Conservation (phyloP, 1,140 invertebrate species). For the Hycleus phaleratus region DNA sequence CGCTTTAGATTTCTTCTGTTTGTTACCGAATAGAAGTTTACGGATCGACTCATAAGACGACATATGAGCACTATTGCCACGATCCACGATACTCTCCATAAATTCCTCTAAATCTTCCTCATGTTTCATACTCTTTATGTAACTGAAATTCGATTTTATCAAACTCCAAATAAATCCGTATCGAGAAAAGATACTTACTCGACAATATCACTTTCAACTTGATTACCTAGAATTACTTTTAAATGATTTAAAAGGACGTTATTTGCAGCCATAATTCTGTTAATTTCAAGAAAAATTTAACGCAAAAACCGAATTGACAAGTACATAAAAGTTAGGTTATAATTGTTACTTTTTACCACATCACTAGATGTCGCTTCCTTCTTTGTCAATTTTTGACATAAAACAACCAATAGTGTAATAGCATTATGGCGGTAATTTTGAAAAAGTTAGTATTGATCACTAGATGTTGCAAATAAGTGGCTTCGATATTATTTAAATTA, state of each 20-base stretch:
- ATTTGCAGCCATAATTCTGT: not conserved
- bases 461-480: too few relatives aligned
- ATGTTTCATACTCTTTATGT: conserved; percentile 55
- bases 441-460: too few relatives aligned
- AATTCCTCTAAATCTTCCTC: conserved; percentile 62
- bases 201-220: conserved; percentile 23
- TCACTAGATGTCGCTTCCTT: too few relatives aligned
- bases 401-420: too few relatives aligned
- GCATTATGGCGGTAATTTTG: too few relatives aligned
- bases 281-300: too few relatives aligned
- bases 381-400: too few relatives aligned
- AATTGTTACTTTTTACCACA: too few relatives aligned
- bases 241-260: conserved; percentile 4
- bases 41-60: conserved; percentile 57
- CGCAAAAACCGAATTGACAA: too few relatives aligned
- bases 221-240: conserved; percentile 19
- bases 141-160: conserved; percentile 45
- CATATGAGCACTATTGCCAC: conserved; percentile 54
- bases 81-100: conserved; percentile 58
- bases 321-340: too few relatives aligned
- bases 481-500: too few relatives aligned
- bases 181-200: conserved; percentile 1
- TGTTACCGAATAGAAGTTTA: conserved; percentile 42
- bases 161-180: not conserved
- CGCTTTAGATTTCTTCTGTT: not conserved